These are phyloP conservation scores for Chrysemys picta DNA, from an alignment of 2,113 vertebrate species.

Conservation along the genomic window DNA sequence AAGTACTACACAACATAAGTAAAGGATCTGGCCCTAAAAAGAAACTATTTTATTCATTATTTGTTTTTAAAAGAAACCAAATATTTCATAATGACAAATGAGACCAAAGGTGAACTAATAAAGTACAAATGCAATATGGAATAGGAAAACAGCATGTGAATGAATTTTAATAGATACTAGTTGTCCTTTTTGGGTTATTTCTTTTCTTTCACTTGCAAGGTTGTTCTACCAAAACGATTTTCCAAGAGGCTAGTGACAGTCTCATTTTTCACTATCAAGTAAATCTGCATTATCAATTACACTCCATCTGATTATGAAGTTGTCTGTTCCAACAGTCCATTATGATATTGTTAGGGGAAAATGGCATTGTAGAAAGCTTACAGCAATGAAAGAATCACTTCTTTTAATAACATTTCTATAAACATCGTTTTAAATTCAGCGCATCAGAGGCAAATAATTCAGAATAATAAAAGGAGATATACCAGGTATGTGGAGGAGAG, in stretches of 20 bases:
- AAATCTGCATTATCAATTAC: constrained; percentile 70
- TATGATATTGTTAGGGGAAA: constrained; percentile 58
- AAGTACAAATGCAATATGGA: constrained; percentile 17
- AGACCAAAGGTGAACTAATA: constrained; percentile 45
- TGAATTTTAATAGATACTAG: constrained; percentile 56
- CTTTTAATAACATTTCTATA: constrained; percentile 66
- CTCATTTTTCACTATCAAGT: constrained; percentile 76
- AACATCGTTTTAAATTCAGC: constrained; percentile 40
- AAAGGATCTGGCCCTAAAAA: background rate
- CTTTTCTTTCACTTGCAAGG: constrained; percentile 59
- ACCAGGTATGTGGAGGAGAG: background rate
- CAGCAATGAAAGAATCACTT: constrained; percentile 43
- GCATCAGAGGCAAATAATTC: constrained; percentile 42
- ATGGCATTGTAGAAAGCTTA: constrained; percentile 37
- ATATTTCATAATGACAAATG: constrained; percentile 65
- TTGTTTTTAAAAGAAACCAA: constrained; percentile 47
- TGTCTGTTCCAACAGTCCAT: constrained; percentile 58
- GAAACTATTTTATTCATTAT: constrained; percentile 34
- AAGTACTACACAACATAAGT: background rate
- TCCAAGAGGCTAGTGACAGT: constrained; percentile 65
- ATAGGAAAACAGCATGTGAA: constrained; percentile 40
- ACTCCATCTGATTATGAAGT: constrained; percentile 64
- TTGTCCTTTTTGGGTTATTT: constrained; percentile 51
- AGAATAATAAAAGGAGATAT: constrained; percentile 27
- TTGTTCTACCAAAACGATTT: constrained; percentile 72